Evolutionary conservation across 1,140 invertebrate genomes (phyloP), one percentile per base, ranked within the genome.

Genomic region (Magallana angulata): DNA sequence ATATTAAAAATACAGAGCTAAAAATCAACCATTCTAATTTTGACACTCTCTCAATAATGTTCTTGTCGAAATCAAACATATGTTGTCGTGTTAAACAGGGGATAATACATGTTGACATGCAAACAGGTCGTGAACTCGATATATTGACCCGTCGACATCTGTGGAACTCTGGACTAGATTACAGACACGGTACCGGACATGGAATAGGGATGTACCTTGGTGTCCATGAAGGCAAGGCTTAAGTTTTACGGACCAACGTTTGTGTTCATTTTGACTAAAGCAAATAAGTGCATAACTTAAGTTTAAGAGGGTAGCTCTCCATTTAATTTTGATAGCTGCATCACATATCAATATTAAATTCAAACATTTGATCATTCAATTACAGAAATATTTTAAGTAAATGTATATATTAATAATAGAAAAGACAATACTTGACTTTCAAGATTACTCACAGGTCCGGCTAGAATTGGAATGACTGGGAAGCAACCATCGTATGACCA

Each of bases 141-240:
- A 96, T 97, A 0, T 95, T 98, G 64, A 98, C 98, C 0, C 96
- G 99, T 12, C 96, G 97, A 89, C 95, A 96, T 8, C 95, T 99
- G 0, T 99, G 99, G 98, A 96, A 97, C 90, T 96, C 97, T 16
- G 99, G 99, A 0, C 94, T 99, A 80, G 97, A 99, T 95, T 99
- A 99, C 95, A 96, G 96, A 0, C 99, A 99, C 95, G 98, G 99
- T 18, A 99, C 99, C 30, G 98, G 99, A 0, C 99, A 99, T 94
- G 99, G 99, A 7, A 97, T 99, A 90, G 99, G 99, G 0, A 96
- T 97, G 85, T 99, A 97, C 95, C 96, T 99, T 57, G 99, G 99
- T 95, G 99, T 99, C 7, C 99, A 99, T 94, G 99, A 99, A 95
- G 92, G 93, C 93, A 90, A 83, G 48, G 12, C 6, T 24, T 18